Base-by-base conservation (phyloP, 35 echinoderm and acorn worm genomes). In the Apostichopus californicus region DNA sequence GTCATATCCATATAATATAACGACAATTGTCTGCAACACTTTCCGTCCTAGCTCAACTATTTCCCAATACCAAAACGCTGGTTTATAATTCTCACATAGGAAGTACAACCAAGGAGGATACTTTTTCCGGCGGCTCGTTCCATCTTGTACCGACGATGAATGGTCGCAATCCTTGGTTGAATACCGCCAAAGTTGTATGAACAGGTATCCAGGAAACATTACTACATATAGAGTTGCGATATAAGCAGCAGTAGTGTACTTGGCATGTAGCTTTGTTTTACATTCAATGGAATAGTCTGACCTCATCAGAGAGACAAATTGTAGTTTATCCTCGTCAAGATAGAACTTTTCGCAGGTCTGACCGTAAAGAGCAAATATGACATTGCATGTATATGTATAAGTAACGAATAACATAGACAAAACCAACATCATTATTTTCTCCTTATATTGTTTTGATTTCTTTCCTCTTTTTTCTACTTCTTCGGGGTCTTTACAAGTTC, bases 21-120 rank as follows among this genome's bases (percentile, higher is more conserved):
- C n/a, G n/a, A n/a, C n/a, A n/a, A n/a, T n/a, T n/a, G n/a, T n/a
- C n/a, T n/a, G n/a, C n/a, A n/a, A n/a, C n/a, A n/a, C n/a, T n/a
- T n/a, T n/a, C n/a, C n/a, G n/a, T n/a, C n/a, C n/a, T n/a, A n/a
- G n/a, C n/a, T n/a, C n/a, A n/a, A n/a, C 78, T 4, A 80, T 80
- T 80, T 80, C 78, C 78, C 78, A 80, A 34, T 80, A 80, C 78
- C 78, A 80, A 25, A 34, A 80, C 8, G 25, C 53, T 80, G 78
- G 78, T 22, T 80, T 80, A 15, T 80, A 80, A 55, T 80, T 93
- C 72, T 89, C 92, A 53, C 68, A 77, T 6, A 93, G 57, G 26
- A 93, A 93, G 10, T 53, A 22, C 11, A 80, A 17, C 78, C 78
- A 80, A 5, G 12, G 12, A 13, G 78, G 78, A 55, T 80, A 80